Evolutionary conservation across 2,888 invertebrate species (phyloP).

Genomic region (Zonitis immaculata): DNA sequence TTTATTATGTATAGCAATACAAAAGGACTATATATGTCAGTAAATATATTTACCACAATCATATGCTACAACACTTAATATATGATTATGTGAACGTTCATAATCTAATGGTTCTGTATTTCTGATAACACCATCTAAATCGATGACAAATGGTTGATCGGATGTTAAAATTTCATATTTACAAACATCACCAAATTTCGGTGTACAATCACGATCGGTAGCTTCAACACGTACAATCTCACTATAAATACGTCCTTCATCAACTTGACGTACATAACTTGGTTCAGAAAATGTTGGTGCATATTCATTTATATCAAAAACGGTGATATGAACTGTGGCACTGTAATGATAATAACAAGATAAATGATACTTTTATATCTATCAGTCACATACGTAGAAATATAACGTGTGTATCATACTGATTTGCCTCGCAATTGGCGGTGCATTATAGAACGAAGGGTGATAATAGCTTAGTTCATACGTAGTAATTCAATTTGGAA

Average conservation of each 20-base stretch:
- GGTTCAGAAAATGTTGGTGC: constrained; percentile 88
- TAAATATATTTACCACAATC: constrained; percentile 80
- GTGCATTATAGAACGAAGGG: too few species aligned
- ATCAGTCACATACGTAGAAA: too few species aligned
- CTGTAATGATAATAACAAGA: constrained; percentile 54
- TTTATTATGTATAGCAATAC: neutral
- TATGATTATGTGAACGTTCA: constrained; percentile 91
- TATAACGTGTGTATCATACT: too few species aligned
- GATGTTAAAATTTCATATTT: constrained; percentile 93
- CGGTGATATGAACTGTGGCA: constrained; percentile 89
- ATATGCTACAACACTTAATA: constrained; percentile 92
- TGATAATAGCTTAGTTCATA: too few species aligned
- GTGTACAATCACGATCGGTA: constrained; percentile 91
- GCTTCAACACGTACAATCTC: constrained; percentile 90
- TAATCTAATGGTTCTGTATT: constrained; percentile 93
- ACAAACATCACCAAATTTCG: constrained; percentile 92
- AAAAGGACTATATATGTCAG: neutral
- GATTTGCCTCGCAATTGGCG: too few species aligned
- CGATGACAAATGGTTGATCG: constrained; percentile 86
- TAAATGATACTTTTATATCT: too few species aligned
- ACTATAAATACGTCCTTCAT: constrained; percentile 85
- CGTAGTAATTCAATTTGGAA: too few species aligned
- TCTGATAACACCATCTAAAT: constrained; percentile 85
- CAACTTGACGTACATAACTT: constrained; percentile 84
- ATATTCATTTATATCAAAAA: constrained; percentile 94